Evolutionary conservation across 1,140 invertebrate genomes (phyloP).

Genomic region (Oncopodura yosiiana): DNA sequence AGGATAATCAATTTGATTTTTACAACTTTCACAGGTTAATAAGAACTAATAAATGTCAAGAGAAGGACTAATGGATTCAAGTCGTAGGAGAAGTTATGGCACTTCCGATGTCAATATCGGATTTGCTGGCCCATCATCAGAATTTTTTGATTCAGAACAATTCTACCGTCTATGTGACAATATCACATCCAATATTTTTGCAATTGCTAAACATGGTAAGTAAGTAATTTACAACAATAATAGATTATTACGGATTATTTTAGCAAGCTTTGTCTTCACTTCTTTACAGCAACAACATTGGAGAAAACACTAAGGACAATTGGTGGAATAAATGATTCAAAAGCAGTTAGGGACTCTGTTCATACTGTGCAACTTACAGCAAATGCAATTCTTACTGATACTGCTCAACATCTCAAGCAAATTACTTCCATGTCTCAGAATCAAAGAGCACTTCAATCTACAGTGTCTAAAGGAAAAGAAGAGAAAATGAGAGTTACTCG

Average conservation of each 20-base stretch:
- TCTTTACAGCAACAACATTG: conserved; percentile 40
- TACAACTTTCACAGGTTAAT: not conserved
- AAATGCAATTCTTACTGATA: conserved; percentile 62
- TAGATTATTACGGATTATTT: not conserved
- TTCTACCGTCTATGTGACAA: conserved; percentile 37
- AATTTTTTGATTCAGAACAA: conserved; percentile 16
- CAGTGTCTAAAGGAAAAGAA: conserved; percentile 60
- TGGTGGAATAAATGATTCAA: conserved; percentile 63
- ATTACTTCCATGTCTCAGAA: conserved; percentile 42
- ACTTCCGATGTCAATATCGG: conserved; percentile 11
- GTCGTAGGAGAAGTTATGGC: conserved; percentile 6
- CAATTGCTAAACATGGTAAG: conserved; percentile 43
- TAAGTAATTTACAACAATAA: conserved; percentile 51
- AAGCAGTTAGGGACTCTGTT: conserved; percentile 53
- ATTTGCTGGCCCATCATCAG: conserved; percentile 21
- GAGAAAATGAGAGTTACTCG: conserved; percentile 70
- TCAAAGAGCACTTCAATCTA: conserved; percentile 39
- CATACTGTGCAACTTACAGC: conserved; percentile 67
- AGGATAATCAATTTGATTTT: not conserved
- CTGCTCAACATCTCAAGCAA: conserved; percentile 59
- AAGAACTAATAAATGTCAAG: conserved; percentile 21
- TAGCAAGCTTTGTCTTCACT: not conserved
- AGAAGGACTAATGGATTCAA: conserved; percentile 22
- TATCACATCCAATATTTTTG: conserved; percentile 67
- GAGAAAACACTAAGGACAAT: conserved; percentile 64